phyloP scores from a whole-genome alignment of 1,140 invertebrate species.

The Drosophila guanche region DNA sequence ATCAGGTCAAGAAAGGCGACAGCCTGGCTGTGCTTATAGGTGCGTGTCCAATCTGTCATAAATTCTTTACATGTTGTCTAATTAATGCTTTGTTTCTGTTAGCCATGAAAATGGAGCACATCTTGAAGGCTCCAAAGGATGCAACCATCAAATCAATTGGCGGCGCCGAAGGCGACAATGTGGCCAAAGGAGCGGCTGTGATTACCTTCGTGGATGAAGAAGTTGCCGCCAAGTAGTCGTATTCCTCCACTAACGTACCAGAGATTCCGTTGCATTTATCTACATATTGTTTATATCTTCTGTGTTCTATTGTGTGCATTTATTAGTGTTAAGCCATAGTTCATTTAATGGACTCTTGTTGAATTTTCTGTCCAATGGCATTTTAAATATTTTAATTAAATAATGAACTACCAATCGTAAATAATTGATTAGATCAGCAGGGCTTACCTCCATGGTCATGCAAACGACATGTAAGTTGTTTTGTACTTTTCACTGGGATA shows the following conservation, averaged over 20 bases:
- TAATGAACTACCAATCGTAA: background rate
- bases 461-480: too few relatives aligned
- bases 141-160: slow-evolving; percentile 90
- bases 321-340: slow-evolving; percentile 67
- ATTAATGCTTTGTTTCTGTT: background rate
- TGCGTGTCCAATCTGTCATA: slow-evolving; percentile 2
- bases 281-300: slow-evolving; percentile 29
- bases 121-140: slow-evolving; percentile 91
- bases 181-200: slow-evolving; percentile 89
- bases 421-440: too few relatives aligned
- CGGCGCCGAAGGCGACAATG: slow-evolving; percentile 91
- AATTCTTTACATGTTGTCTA: too few relatives aligned
- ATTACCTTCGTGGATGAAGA: slow-evolving; percentile 85
- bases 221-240: slow-evolving; percentile 21
- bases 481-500: too few relatives aligned
- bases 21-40: slow-evolving; percentile 90
- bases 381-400: slow-evolving; percentile 40
- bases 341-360: slow-evolving; percentile 62
- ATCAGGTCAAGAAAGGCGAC: slow-evolving; percentile 90
- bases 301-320: slow-evolving; percentile 55
- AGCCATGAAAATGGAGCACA: slow-evolving; percentile 99
- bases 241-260: slow-evolving; percentile 33
- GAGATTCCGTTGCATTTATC: slow-evolving; percentile 64
- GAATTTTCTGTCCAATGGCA: slow-evolving; percentile 35
- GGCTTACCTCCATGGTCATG: too few relatives aligned